A percentile compares a stretch with the other conserved stretches of the same genome.
Evolutionary conservation across 2,888 invertebrate genomes (phyloP).

Genomic region (Coelopa pilipes): DNA sequence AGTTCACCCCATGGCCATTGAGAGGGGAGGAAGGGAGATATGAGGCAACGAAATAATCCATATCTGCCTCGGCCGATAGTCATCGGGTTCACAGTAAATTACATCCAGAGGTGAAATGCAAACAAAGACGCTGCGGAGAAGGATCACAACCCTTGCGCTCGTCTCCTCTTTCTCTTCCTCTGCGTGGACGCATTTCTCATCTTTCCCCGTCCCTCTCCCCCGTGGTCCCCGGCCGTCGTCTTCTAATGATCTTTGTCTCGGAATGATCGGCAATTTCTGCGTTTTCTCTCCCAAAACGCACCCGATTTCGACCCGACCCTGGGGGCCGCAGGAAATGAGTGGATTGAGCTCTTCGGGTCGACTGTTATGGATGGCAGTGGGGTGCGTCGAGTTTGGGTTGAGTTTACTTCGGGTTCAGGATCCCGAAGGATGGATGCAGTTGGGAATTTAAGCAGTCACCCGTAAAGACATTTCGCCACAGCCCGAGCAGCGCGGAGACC

Average conservation of each 20-base stretch:
- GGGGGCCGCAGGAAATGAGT: too few species aligned
- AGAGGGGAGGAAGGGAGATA: slow-evolving; percentile 9
- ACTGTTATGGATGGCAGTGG: too few species aligned
- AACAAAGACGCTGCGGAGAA: slow-evolving; percentile 50
- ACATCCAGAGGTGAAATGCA: slow-evolving; percentile 61
- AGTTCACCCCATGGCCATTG: slow-evolving; percentile 44
- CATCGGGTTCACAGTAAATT: slow-evolving; percentile 62
- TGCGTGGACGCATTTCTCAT: too few species aligned
- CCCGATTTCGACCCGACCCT: too few species aligned
- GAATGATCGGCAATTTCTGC: slow-evolving; percentile 4
- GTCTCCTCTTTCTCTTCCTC: too few species aligned
- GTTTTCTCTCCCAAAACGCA: neutral
- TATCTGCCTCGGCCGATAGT: slow-evolving; percentile 43
- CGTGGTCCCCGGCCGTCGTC: slow-evolving; percentile 18
- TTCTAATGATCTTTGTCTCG: slow-evolving; percentile 38
- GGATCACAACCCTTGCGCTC: slow-evolving; percentile 53
- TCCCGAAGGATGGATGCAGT: slow-evolving; percentile 40
- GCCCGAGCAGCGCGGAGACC: slow-evolving; percentile 30
- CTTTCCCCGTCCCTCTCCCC: too few species aligned
- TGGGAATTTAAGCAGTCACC: slow-evolving; percentile 50
- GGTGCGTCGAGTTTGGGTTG: too few species aligned
- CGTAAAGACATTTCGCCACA: slow-evolving; percentile 46
- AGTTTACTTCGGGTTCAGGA: too few species aligned
- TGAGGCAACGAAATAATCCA: slow-evolving; percentile 34
- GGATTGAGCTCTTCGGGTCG: too few species aligned